Base-by-base conservation (phyloP, 1,140 invertebrate genomes). In the Drosophila nigromelanica region DNA sequence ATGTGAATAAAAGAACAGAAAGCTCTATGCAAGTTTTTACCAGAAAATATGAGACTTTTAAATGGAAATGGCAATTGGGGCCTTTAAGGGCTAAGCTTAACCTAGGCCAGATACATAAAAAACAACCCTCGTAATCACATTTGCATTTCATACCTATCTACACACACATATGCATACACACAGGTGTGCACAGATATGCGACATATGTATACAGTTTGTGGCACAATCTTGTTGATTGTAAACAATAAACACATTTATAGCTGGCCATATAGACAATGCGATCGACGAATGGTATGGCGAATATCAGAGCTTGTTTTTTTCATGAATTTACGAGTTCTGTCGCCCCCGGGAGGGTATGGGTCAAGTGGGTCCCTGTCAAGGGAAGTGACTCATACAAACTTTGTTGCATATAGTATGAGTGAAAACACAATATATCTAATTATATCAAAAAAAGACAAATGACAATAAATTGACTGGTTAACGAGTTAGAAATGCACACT, bases 171-270 rank as follows among this genome's bases (percentile, higher is more conserved):
- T 18, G 6, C 2, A 8, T 24, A n/a, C n/a, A n/a, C n/a, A n/a
- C n/a, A n/a, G n/a, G n/a, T n/a, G n/a, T n/a, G n/a, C n/a, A n/a
- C n/a, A n/a, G n/a, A n/a, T n/a, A n/a, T n/a, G n/a, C n/a, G n/a
- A n/a, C n/a, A 12, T 50, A 50, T 5, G 8, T 39, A 24, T 50
- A 48, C 11, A 33, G 12, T 40, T 50, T 33, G 39, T 24, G 30
- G 37, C 45, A 27, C 68, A 72, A 75, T 68, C 76, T 76, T 69
- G 15, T 67, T 68, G 64, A 77, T 72, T 75, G 47, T 73, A 70
- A 76, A 83, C 56, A 79, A 76, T 68, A 85, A 64, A 75, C 78
- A 75, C 35, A 62, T 85, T 86, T 85, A 85, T 71, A 62, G 51
- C 15, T 45, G 61, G 64, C 45, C 63, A 47, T 77, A 73, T 81